These are phyloP conservation scores for Penelope pileata DNA, from an alignment of 2,113 vertebrate genomes.

Conservation along the genomic window DNA sequence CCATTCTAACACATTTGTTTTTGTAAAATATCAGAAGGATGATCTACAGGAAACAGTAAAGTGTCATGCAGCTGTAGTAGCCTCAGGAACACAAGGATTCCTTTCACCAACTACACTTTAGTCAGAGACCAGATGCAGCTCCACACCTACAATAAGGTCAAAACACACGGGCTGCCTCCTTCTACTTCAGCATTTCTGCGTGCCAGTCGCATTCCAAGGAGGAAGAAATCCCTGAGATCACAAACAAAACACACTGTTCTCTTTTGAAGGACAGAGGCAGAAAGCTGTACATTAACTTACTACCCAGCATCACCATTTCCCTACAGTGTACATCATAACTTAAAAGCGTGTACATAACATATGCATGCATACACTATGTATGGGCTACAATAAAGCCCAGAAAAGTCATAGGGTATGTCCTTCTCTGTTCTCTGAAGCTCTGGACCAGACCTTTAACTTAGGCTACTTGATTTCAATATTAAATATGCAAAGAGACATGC, in stretches of 20 bases:
- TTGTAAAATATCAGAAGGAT: not conserved
- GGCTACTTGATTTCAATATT: not conserved
- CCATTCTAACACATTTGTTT: not conserved
- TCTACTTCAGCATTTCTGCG: not conserved
- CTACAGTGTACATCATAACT: not conserved
- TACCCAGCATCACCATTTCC: not conserved
- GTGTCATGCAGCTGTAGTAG: not conserved
- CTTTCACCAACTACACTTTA: not conserved
- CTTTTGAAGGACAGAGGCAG: not conserved
- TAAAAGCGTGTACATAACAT: not conserved
- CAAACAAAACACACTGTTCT: not conserved
- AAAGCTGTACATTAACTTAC: not conserved
- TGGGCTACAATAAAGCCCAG: not conserved
- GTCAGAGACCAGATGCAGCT: not conserved
- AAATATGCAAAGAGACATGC: not conserved
- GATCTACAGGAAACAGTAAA: not conserved
- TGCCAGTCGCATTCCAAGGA: not conserved
- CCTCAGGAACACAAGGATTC: not conserved
- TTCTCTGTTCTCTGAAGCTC: not conserved
- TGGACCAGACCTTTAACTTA: not conserved
- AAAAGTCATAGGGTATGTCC: not conserved
- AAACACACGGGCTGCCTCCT: not conserved
- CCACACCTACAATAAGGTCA: rapidly evolving
- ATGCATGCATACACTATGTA: not conserved
- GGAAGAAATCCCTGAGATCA: too few relatives aligned